Evolutionary conservation across 2,888 invertebrate genomes (phyloP).

Genomic region (Plutella xylostella): DNA sequence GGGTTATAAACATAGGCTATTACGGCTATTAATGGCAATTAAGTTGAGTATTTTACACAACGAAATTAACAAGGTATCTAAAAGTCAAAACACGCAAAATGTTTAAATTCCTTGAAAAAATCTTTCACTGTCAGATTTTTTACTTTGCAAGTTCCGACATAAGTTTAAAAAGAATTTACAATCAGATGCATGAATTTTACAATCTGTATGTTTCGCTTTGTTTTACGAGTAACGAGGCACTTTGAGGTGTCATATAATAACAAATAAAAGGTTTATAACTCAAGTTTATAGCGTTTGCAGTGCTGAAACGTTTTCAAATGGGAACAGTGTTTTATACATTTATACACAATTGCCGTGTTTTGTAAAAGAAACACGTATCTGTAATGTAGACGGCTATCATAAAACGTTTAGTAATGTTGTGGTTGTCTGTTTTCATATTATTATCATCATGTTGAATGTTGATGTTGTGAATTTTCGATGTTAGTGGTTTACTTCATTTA

Average conservation of each 20-base stretch:
- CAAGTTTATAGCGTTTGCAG: conserved; percentile 27
- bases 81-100: too few relatives aligned
- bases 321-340: not conserved
- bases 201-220: conserved; percentile 7
- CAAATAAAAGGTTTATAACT: conserved; percentile 31
- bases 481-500: too few relatives aligned
- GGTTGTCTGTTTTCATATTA: too few relatives aligned
- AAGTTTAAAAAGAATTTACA: not conserved
- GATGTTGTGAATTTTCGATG: too few relatives aligned
- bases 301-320: not conserved
- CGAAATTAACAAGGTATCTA: too few relatives aligned
- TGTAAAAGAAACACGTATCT: not conserved
- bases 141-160: not conserved
- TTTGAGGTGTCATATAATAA: conserved; percentile 31
- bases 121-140: not conserved
- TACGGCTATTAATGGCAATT: too few relatives aligned
- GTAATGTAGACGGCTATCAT: not conserved
- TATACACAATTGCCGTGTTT: not conserved
- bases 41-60: too few relatives aligned
- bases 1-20: too few relatives aligned
- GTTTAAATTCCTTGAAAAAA: too few relatives aligned
- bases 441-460: too few relatives aligned
- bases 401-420: too few relatives aligned
- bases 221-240: conserved; percentile 24
- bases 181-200: not conserved